Evolutionary conservation across 1,140 invertebrate species (phyloP), one percentile per base, ranked within the genome.

Genomic region (Lepidurus couesii): DNA sequence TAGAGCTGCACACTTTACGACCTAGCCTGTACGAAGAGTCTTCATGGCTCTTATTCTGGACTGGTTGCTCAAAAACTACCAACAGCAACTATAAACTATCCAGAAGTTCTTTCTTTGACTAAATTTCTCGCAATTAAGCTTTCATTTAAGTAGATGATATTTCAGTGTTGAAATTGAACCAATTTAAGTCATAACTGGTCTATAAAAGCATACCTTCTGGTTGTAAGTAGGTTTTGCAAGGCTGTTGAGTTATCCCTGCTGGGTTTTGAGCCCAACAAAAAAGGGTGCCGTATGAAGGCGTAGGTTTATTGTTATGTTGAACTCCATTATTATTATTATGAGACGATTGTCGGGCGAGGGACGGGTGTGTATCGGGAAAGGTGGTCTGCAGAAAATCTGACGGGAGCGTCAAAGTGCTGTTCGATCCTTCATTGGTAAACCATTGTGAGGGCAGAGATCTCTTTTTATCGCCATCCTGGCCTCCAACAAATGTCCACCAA

Each of bases 361-460:
- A 65, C 21, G 53, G 7, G 13, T 65, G 21, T n/a, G 9, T 65
- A 21, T 65, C 53, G 53, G 53, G 53, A 65, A n/a, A 65, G 16
- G 21, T 65, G 53, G 53, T n/a, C 21, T 65, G 53, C 13, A 65
- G 53, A 21, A 65, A 65, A 21, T 65, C 53, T 65, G n/a, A 13
- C 21, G 53, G 53, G 53, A 65, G 53, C 53, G 53, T 65, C 7
- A 65, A 21, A 7, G 53, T 65, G 21, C 53, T 65, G 53, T 65
- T 65, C 53, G 53, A 65, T 65, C 8, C 9, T 65, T 65, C 53
- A 65, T 65, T 65, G 53, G 53, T 11, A 65, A 65, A 65, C 53
- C 53, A 65, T 21, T 65, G 53, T 9, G 53, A 13, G 53, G 53
- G 53, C 53, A 65, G 8, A 65, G 53, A 65, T 21, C 53, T 65